phyloP scores from a whole-genome alignment of 2,888 invertebrate genomes.

The Andrena fulva region DNA sequence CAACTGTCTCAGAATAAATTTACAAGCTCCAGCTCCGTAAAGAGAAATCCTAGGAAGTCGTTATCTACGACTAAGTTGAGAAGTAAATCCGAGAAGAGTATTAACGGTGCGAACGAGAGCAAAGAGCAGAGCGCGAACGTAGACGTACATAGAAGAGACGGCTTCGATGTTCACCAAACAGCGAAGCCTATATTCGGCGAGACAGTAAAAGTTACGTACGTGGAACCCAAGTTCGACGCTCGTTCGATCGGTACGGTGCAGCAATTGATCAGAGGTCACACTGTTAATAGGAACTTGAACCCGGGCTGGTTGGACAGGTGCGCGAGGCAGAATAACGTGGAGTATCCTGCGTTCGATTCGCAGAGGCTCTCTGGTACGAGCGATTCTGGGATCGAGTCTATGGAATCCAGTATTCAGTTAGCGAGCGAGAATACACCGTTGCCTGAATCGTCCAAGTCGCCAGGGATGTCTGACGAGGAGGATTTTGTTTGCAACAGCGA shows the following conservation, averaged over 20 bases:
- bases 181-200: slow-evolving; percentile 68
- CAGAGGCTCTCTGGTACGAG: slow-evolving; percentile 74
- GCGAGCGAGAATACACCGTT: slow-evolving; percentile 42
- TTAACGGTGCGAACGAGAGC: background rate
- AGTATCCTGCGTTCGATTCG: slow-evolving; percentile 49
- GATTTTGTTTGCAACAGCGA: slow-evolving; percentile 90
- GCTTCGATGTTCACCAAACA: slow-evolving; percentile 48
- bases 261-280: slow-evolving; percentile 75
- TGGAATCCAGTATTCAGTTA: slow-evolving; percentile 73
- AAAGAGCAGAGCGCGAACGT: background rate
- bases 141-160: slow-evolving; percentile 42
- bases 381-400: slow-evolving; percentile 81
- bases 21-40: slow-evolving; percentile 88
- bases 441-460: background rate
- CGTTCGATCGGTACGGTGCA: slow-evolving; percentile 81
- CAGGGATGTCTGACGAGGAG: slow-evolving; percentile 87
- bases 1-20: slow-evolving; percentile 90
- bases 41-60: slow-evolving; percentile 92
- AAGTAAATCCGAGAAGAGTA: slow-evolving; percentile 76
- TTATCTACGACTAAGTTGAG: slow-evolving; percentile 82
- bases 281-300: slow-evolving; percentile 84
- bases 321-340: slow-evolving; percentile 73
- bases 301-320: slow-evolving; percentile 87
- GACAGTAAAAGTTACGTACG: slow-evolving; percentile 74
- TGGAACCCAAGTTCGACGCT: slow-evolving; percentile 57